Base-by-base conservation (phyloP, 2,797 vertebrate species). In the Telmatherina bonti region DNA sequence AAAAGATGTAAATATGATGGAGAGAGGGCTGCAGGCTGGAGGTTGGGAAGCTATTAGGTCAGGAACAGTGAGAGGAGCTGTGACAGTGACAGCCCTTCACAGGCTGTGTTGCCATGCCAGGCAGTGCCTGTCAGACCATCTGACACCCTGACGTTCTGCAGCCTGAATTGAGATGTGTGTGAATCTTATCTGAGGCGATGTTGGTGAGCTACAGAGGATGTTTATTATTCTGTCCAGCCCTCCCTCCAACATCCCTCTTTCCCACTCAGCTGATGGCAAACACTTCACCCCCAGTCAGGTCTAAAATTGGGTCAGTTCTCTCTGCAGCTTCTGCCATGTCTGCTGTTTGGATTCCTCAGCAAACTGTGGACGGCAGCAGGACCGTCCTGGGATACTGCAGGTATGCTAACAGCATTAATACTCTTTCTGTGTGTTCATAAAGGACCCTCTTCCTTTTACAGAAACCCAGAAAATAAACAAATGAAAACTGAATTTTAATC, bases 301-400 rank as follows among this genome's bases (percentile, higher is more conserved):
- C 56, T 59, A 33, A 84, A 91, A 90, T 64, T 91, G 84, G 88
- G 88, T 89, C 87, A 88, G 76, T 70, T 60, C 61, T 74, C 31
- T 70, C 31, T 76, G 69, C 65, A 72, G 67, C 72, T 73, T 52
- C 60, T 80, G 53, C 72, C 6, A 16, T 55, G 70, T 41, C 68
- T 78, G 75, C 45, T 15, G 62, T 67, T 67, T 61, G 72, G 49
- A 59, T 41, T 70, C 72, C 72, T 73, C 52, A 67, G 56, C 63
- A 65, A 22, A 57, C 51, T 45, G 49, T 55, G 65, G 24, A 41
- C 16, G 41, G 61, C 51, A 64, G 55, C 59, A 59, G 55, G 36
- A 68, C n/a, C 45, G 36, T 49, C 10, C 5, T 58, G 54, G 67
- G 63, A 70, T 31, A 45, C 71, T 59, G 60, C 69, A 54, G 41